Evolutionary conservation across 2,797 vertebrate genomes (phyloP), one percentile per base, ranked within the genome.

Genomic region (Anguilla megastoma): DNA sequence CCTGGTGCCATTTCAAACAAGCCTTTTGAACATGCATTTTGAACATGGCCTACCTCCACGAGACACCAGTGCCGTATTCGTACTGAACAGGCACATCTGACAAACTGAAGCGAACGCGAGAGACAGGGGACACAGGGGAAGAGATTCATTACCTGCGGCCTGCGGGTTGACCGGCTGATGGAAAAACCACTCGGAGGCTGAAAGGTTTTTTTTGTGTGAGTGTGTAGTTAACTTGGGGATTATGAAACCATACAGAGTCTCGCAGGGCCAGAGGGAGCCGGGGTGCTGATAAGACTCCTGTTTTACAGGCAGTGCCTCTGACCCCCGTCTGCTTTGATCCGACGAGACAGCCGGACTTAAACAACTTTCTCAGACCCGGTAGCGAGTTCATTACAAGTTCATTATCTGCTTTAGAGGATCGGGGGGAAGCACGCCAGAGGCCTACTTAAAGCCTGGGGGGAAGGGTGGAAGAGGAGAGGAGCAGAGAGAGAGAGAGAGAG

Each of bases 371-470:
- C 88, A 89, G 85, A 86, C 83, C 56, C 84, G 54, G 69, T 48
- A 56, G 45, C 5, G 87, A 91, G 89, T 91, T 94, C 89, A 92
- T 90, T 85, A 90, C 84, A 84, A 90, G 90, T 90, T 91, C 89
- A 91, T 80, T 87, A 90, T 82, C 90, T 18, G 58, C 66, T n/a
- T 45, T 45, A 71, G 50, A 66, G 41, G 27, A 80, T 33, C 36
- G 52, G 30, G 8, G 85, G 24, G 74, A 58, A 58, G 88, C 45
- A 27, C 52, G 12, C 74, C 54, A 63, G 41, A 45, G 85, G 84
- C 71, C 69, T 88, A 41, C 36, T 86, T 58, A 74, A 21, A 50
- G 58, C 8, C 3, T 3, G 50, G n/a, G 24, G 27, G n/a, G n/a
- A 27, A 16, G 5, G 2, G 24, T 8, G 36, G 50, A 56, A 27